phyloP scores from a whole-genome alignment of 2,888 invertebrate species.

The Aphodius granarius region DNA sequence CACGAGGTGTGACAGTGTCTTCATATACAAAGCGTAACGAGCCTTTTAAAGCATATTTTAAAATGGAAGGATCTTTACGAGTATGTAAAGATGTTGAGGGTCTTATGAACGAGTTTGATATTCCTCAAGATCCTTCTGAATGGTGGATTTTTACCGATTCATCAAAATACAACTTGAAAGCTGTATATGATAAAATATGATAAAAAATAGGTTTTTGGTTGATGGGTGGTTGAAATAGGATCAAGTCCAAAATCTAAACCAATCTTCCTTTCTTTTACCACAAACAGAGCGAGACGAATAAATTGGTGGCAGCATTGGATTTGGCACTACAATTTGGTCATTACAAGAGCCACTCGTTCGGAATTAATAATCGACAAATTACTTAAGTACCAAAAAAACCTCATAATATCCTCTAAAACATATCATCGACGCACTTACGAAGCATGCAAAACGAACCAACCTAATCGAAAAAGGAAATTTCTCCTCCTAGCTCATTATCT shows the following conservation, averaged over 20 bases:
- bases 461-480: neutral
- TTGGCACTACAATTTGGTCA: neutral
- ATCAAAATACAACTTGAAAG: too few relatives aligned
- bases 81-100: too few relatives aligned
- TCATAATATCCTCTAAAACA: neutral
- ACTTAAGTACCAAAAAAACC: neutral
- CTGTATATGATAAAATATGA: too few relatives aligned
- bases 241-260: neutral
- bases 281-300: neutral
- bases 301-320: neutral
- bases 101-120: too few relatives aligned
- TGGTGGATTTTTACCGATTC: too few relatives aligned
- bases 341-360: neutral
- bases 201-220: too few relatives aligned
- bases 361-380: neutral
- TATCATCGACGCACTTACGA: neutral
- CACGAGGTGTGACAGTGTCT: too few relatives aligned
- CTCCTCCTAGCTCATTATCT: neutral
- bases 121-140: too few relatives aligned
- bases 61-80: too few relatives aligned
- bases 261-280: neutral
- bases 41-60: too few relatives aligned
- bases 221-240: too few relatives aligned
- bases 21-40: too few relatives aligned
- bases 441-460: neutral